These are phyloP conservation scores for Cacoxenus indagator DNA, from an alignment of 2,888 invertebrate genomes.

Conservation along the genomic window DNA sequence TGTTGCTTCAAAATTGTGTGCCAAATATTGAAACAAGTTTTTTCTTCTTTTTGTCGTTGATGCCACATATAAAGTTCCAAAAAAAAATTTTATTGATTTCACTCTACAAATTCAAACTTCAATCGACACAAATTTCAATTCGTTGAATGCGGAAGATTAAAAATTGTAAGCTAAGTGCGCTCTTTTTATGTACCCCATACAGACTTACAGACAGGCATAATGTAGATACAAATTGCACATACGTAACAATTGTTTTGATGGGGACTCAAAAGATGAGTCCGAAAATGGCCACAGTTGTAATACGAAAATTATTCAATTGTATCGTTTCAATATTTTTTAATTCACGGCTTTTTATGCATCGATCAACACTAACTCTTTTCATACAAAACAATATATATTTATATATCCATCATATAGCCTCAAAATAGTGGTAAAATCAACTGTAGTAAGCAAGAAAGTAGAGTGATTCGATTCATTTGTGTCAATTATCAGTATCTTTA, in stretches of 20 bases:
- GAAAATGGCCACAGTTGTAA: slow-evolving; percentile 27
- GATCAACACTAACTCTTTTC: too few species aligned
- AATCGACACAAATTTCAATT: slow-evolving; percentile 41
- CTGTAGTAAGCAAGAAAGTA: too few species aligned
- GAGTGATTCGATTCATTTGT: too few species aligned
- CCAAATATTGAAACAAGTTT: slow-evolving; percentile 29
- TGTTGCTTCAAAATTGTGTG: slow-evolving; percentile 1
- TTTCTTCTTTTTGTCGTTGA: slow-evolving; percentile 21
- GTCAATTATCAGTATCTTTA: too few species aligned
- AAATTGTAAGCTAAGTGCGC: slow-evolving; percentile 20
- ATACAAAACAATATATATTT: too few species aligned
- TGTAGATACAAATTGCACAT: slow-evolving; percentile 28
- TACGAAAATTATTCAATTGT: slow-evolving; percentile 19
- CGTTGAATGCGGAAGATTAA: slow-evolving; percentile 47
- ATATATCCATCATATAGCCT: too few species aligned
- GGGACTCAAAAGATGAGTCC: slow-evolving; percentile 29
- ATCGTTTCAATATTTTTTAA: not conserved
- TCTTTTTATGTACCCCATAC: not conserved
- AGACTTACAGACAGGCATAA: not conserved
- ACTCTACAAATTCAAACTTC: slow-evolving; percentile 5
- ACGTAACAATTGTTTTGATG: slow-evolving; percentile 28
- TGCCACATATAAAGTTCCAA: not conserved
- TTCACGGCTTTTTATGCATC: too few species aligned
- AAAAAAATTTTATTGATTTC: too few species aligned
- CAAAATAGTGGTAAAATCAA: too few species aligned